phyloP scores from a whole-genome alignment of 2,113 vertebrate species.

The Hyaena hyaena region DNA sequence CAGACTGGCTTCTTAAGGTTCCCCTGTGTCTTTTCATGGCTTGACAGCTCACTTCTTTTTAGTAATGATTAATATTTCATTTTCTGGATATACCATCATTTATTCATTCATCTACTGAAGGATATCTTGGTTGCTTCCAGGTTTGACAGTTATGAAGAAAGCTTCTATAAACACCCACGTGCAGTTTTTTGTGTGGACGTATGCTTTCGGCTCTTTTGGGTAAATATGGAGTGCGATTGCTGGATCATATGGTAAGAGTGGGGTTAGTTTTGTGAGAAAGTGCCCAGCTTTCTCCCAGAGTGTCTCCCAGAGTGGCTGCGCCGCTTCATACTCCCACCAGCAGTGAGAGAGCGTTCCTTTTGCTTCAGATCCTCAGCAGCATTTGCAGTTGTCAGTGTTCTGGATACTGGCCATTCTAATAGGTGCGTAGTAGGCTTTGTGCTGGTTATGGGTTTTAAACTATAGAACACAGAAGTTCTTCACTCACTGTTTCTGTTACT shows the following conservation, averaged over 20 bases:
- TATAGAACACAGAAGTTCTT: neutral
- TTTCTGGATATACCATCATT: neutral
- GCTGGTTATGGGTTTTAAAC: neutral
- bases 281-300: neutral
- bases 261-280: neutral
- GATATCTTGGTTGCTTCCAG: neutral
- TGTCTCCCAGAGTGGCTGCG: neutral
- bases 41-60: neutral
- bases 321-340: neutral
- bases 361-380: fast-evolving
- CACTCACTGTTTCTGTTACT: neutral
- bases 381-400: neutral
- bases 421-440: neutral
- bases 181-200: neutral
- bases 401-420: neutral
- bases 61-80: neutral
- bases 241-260: neutral
- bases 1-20: neutral
- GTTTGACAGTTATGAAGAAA: neutral
- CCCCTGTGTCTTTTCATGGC: neutral
- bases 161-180: neutral
- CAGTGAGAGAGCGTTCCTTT: neutral
- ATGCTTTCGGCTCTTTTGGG: neutral
- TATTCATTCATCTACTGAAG: slow-evolving; percentile 8
- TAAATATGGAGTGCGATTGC: neutral